phyloP scores from a whole-genome alignment of 1,140 invertebrate genomes.

The Drosophila parvula region DNA sequence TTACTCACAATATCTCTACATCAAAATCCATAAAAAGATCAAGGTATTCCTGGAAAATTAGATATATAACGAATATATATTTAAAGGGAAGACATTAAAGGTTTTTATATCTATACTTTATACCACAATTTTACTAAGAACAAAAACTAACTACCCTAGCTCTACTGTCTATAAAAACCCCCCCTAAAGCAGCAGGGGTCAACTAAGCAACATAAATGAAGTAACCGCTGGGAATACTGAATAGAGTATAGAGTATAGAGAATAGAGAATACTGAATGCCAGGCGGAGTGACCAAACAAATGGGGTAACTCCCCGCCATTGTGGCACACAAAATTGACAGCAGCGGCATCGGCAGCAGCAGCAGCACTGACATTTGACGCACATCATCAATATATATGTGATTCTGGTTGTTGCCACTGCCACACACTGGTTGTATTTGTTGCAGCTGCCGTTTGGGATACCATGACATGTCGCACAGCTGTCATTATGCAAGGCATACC shows the following conservation, averaged over 20 bases:
- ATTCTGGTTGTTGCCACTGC: slow-evolving; percentile 30
- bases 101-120: too few species aligned
- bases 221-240: slow-evolving; percentile 39
- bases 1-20: not conserved
- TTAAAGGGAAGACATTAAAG: too few species aligned
- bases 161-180: not conserved
- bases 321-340: slow-evolving; percentile 70
- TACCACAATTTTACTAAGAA: not conserved
- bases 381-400: slow-evolving; percentile 79
- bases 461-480: slow-evolving; percentile 69
- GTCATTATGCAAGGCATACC: slow-evolving; percentile 60
- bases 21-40: not conserved
- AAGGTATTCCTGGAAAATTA: too few species aligned
- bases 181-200: slow-evolving; percentile 2
- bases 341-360: slow-evolving; percentile 35
- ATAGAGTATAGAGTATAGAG: slow-evolving; percentile 5
- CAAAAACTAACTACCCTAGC: not conserved
- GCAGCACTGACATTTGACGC: slow-evolving; percentile 63
- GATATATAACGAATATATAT: too few species aligned
- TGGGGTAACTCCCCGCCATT: slow-evolving; percentile 25
- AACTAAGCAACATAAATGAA: slow-evolving; percentile 58
- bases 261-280: slow-evolving; percentile 18
- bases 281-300: not conserved
- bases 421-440: slow-evolving; percentile 29
- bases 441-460: slow-evolving; percentile 37